Percentiles rank a stretch among this genome's conserved stretches.
These are phyloP conservation scores for Spongilla lacustris DNA, from an alignment of 37 sponge, comb jelly and placozoan genomes.

Conservation along the genomic window DNA sequence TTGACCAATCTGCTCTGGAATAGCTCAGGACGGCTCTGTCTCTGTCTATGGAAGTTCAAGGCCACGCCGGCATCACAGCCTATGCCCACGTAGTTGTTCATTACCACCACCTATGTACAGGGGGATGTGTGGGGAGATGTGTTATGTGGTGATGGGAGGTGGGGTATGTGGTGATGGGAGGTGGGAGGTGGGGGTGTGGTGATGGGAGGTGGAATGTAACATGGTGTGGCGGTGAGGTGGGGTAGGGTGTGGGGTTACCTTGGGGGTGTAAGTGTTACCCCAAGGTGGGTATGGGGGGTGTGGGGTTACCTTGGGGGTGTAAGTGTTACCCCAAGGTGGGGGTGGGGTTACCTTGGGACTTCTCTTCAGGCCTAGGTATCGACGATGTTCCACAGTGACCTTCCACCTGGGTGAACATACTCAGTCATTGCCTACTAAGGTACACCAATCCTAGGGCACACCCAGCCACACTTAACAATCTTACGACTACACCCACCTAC, in stretches of 20 bases:
- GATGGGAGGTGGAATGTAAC: too few relatives aligned
- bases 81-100: slow-evolving; percentile 91
- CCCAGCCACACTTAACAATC: not conserved
- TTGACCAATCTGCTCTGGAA: slow-evolving; percentile 85
- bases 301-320: too few relatives aligned
- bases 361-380: slow-evolving; percentile 59
- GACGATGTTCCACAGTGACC: slow-evolving; percentile 52
- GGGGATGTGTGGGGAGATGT: not conserved
- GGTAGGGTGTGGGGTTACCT: too few relatives aligned
- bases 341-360: slow-evolving; percentile 35
- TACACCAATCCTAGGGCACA: too few relatives aligned
- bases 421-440: too few relatives aligned
- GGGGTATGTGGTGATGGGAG: too few relatives aligned
- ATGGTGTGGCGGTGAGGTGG: too few relatives aligned
- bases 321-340: too few relatives aligned
- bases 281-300: too few relatives aligned
- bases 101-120: slow-evolving; percentile 50
- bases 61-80: slow-evolving; percentile 94
- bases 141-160: too few relatives aligned
- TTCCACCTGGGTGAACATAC: slow-evolving; percentile 67
- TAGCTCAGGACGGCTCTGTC: slow-evolving; percentile 83
- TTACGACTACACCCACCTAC: not conserved
- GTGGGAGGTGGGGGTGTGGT: too few relatives aligned
- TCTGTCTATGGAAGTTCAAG: slow-evolving; percentile 86
- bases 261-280: too few relatives aligned